Evolutionary conservation across 64 coral and sea anemone species (phyloP).

Genomic region (Platygyra sinensis): DNA sequence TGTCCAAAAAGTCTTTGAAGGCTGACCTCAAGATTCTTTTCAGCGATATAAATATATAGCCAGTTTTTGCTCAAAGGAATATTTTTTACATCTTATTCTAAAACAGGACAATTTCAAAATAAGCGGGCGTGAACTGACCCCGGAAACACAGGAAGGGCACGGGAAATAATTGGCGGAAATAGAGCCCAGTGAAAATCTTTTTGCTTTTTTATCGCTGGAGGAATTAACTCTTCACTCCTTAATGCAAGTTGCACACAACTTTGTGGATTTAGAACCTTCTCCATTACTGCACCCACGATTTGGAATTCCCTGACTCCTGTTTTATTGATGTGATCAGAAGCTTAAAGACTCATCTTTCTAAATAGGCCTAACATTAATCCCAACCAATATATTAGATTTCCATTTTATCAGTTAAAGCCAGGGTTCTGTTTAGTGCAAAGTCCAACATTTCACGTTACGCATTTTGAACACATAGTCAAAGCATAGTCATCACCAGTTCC

Average conservation of each 20-base stretch:
- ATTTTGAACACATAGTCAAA: too few relatives aligned
- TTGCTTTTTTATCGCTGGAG: background rate
- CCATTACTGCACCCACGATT: background rate
- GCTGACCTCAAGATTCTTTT: too few relatives aligned
- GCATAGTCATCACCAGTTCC: too few relatives aligned
- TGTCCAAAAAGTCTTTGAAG: too few relatives aligned
- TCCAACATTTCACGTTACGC: background rate
- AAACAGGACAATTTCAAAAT: too few relatives aligned
- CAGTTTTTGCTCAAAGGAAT: too few relatives aligned
- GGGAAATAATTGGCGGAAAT: too few relatives aligned
- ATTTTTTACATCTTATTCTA: too few relatives aligned
- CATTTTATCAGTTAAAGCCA: background rate
- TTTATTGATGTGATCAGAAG: background rate
- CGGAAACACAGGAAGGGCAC: too few relatives aligned
- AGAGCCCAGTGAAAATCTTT: too few relatives aligned
- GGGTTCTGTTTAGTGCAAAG: background rate
- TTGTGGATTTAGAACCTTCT: background rate
- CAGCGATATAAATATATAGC: too few relatives aligned
- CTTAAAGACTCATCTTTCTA: background rate
- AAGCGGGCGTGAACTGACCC: too few relatives aligned
- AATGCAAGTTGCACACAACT: background rate
- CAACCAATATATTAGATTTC: slow-evolving; percentile 8
- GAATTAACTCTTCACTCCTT: background rate
- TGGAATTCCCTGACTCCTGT: background rate
- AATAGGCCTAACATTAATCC: background rate